phyloP scores from a whole-genome alignment of 2,113 vertebrate genomes.

The Scomber colias region DNA sequence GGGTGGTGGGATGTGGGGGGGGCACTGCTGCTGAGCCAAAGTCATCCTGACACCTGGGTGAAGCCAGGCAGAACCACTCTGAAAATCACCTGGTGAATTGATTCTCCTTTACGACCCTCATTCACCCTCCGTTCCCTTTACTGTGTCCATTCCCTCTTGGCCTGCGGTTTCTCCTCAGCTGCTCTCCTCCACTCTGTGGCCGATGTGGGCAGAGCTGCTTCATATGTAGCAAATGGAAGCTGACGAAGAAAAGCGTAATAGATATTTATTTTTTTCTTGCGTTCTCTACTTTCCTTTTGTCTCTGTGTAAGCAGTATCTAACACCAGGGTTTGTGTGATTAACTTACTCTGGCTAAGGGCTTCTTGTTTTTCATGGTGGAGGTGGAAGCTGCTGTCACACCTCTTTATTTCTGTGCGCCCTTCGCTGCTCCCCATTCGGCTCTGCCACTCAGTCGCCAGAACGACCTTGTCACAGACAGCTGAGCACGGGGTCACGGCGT shows the following conservation, averaged over 20 bases:
- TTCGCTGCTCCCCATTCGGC: constrained; percentile 1
- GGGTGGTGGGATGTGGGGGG: neutral
- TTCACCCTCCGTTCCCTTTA: neutral
- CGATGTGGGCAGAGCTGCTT: constrained; percentile 9
- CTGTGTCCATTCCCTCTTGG: neutral
- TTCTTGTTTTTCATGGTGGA: constrained; percentile 15
- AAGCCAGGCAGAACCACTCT: constrained; percentile 64
- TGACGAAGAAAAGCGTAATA: neutral
- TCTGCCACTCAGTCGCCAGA: constrained; percentile 5
- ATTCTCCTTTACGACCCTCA: constrained; percentile 39
- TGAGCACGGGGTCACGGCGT: neutral
- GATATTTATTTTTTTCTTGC: neutral
- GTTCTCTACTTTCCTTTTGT: constrained; percentile 8
- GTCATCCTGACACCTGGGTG: constrained; percentile 62
- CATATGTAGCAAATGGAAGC: constrained; percentile 6
- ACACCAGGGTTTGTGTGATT: neutral
- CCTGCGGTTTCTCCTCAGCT: neutral
- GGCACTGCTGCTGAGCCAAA: constrained; percentile 45
- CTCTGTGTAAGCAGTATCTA: constrained; percentile 21
- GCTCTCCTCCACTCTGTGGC: neutral
- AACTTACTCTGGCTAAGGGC: constrained; percentile 7
- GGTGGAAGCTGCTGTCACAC: constrained; percentile 5
- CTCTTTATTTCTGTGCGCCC: neutral
- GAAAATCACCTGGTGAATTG: constrained; percentile 53
- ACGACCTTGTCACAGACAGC: constrained; percentile 24